These are phyloP conservation scores for Acleris cristana DNA, from an alignment of 2,888 invertebrate species.

Conservation along the genomic window DNA sequence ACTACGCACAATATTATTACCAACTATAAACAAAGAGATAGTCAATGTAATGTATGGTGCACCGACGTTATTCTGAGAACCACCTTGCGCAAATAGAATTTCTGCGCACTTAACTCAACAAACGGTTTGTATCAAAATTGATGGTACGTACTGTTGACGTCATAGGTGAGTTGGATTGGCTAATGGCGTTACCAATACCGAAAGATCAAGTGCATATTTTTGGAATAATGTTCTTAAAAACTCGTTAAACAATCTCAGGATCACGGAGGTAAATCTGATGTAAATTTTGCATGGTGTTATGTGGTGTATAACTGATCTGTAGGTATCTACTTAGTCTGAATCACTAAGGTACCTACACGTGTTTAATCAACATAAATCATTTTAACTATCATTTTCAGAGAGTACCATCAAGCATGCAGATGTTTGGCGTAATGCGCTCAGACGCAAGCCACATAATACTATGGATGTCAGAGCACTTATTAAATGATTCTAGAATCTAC, in stretches of 20 bases:
- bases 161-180: neutral
- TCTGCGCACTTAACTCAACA: conserved; percentile 1
- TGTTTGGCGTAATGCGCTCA: conserved; percentile 14
- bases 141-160: conserved; percentile 32
- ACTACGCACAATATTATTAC: conserved; percentile 17
- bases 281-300: conserved; percentile 74
- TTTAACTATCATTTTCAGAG: conserved; percentile 36
- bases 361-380: conserved; percentile 30
- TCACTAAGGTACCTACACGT: conserved; percentile 18
- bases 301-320: conserved; percentile 62
- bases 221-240: neutral
- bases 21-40: conserved; percentile 26
- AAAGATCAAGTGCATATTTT: too few species aligned
- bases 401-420: conserved; percentile 27
- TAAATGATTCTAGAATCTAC: conserved; percentile 68
- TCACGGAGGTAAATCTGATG: conserved; percentile 16
- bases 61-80: conserved; percentile 26
- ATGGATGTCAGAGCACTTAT: conserved; percentile 65
- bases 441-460: conserved; percentile 81
- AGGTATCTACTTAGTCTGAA: conserved; percentile 8
- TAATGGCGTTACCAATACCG: neutral
- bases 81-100: conserved; percentile 16
- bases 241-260: conserved; percentile 18
- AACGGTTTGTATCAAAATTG: conserved; percentile 31
- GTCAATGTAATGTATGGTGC: conserved; percentile 13